Conservation (phyloP, 2,888 invertebrate species). For the Tetropium fuscum region DNA sequence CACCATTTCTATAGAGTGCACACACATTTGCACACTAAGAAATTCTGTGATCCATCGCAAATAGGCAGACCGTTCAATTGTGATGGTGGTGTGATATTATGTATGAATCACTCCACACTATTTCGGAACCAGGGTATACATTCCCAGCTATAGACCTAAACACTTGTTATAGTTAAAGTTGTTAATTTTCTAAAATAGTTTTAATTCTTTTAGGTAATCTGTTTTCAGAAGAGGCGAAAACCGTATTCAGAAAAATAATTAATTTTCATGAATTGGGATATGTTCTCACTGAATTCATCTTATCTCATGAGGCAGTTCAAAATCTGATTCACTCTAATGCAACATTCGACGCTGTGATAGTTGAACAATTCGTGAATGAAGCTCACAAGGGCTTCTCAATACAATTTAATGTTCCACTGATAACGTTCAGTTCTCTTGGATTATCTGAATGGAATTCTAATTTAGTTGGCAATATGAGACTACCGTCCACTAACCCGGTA, state of each 20-base stretch:
- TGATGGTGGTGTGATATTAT: too few relatives aligned
- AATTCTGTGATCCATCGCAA: too few relatives aligned
- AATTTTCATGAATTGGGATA: neutral
- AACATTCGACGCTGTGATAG: constrained; percentile 59
- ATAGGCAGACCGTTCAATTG: too few relatives aligned
- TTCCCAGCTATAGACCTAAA: too few relatives aligned
- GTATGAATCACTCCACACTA: too few relatives aligned
- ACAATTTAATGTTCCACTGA: constrained; percentile 54
- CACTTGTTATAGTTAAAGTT: too few relatives aligned
- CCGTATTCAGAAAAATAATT: constrained; percentile 1
- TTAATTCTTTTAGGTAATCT: constrained; percentile 21
- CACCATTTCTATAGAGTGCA: too few relatives aligned
- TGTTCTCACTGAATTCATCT: constrained; percentile 20
- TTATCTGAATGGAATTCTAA: constrained; percentile 65
- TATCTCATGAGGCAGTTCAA: constrained; percentile 60
- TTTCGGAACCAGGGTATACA: too few relatives aligned
- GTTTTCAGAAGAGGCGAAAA: neutral
- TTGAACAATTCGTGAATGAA: constrained; percentile 67
- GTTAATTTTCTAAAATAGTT: too few relatives aligned
- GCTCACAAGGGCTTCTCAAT: constrained; percentile 61
- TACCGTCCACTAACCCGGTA: constrained; percentile 67
- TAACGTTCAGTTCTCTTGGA: constrained; percentile 63
- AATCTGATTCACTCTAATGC: constrained; percentile 57
- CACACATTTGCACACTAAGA: too few relatives aligned
- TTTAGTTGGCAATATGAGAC: constrained; percentile 65